These are phyloP conservation scores for Elanus axillaris DNA, from an alignment of 2,113 vertebrate genomes.

Conservation along the genomic window DNA sequence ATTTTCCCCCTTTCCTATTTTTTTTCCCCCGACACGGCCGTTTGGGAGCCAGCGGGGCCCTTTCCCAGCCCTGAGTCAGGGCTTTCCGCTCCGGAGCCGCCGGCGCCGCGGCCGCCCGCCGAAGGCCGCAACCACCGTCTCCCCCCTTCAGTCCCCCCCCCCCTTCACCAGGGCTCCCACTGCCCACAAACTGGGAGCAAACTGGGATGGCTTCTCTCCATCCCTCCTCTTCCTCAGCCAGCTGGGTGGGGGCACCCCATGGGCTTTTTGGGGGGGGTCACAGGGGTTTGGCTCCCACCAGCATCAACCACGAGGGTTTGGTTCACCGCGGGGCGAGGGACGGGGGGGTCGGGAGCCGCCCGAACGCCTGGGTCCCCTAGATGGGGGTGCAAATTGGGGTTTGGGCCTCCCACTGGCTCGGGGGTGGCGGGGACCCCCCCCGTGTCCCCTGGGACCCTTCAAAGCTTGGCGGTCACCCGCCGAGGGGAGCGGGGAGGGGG, in stretches of 20 bases:
- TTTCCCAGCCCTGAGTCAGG: conserved; percentile 32
- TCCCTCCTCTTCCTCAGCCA: not conserved
- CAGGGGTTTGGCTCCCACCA: not conserved
- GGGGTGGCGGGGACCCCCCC: not conserved
- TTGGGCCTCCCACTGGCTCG: not conserved
- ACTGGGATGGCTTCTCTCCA: not conserved
- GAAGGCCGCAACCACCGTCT: not conserved
- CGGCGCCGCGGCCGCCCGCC: not conserved
- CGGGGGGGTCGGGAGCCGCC: not conserved
- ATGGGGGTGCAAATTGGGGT: not conserved
- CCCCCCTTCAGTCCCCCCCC: not conserved
- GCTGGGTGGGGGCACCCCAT: no score
- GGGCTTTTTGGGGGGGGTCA: not conserved
- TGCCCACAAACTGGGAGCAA: not conserved
- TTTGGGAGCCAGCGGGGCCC: not conserved
- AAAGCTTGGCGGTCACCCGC: not conserved
- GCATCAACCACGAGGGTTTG: no score
- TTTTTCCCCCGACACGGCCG: not conserved
- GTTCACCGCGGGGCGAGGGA: not conserved
- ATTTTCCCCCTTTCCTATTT: not conserved
- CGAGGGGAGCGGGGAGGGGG: not conserved
- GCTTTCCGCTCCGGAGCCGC: not conserved
- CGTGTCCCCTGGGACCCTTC: not conserved
- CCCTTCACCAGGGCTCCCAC: not conserved
- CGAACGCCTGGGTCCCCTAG: not conserved